Conservation (phyloP, 2,797 vertebrate genomes). For the Denticeps clupeoides region DNA sequence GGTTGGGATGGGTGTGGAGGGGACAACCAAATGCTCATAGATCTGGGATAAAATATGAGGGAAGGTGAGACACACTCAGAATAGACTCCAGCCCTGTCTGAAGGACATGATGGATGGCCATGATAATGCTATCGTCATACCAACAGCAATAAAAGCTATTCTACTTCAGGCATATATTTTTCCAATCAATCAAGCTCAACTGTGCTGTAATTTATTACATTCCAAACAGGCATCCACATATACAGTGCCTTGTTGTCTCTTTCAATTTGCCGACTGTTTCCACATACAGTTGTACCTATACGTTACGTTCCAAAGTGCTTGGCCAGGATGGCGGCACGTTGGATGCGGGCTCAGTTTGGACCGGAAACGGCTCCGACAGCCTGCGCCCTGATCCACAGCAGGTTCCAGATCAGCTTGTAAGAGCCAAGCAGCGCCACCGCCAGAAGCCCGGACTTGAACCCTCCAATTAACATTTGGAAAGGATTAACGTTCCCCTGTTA, state of each 20-base stretch:
- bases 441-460: slow-evolving; percentile 62
- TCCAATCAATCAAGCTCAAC: slow-evolving; percentile 31
- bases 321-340: neutral
- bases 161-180: slow-evolving; percentile 24
- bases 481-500: slow-evolving; percentile 61
- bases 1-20: neutral
- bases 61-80: slow-evolving; percentile 3
- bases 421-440: slow-evolving; percentile 20
- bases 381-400: slow-evolving; percentile 24
- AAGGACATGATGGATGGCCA: slow-evolving; percentile 18
- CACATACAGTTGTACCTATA: neutral
- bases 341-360: neutral
- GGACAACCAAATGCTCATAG: neutral
- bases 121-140: slow-evolving; percentile 27
- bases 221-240: slow-evolving; percentile 8
- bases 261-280: too few species aligned
- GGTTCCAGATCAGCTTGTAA: neutral
- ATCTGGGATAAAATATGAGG: neutral
- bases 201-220: slow-evolving; percentile 22
- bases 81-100: slow-evolving; percentile 18
- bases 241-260: neutral
- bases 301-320: neutral
- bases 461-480: slow-evolving; percentile 67
- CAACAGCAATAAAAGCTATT: slow-evolving; percentile 31
- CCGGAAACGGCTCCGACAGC: slow-evolving; percentile 21